These are phyloP conservation scores for Drosophila mauritiana DNA, from an alignment of 1,140 invertebrate genomes.

Conservation along the genomic window DNA sequence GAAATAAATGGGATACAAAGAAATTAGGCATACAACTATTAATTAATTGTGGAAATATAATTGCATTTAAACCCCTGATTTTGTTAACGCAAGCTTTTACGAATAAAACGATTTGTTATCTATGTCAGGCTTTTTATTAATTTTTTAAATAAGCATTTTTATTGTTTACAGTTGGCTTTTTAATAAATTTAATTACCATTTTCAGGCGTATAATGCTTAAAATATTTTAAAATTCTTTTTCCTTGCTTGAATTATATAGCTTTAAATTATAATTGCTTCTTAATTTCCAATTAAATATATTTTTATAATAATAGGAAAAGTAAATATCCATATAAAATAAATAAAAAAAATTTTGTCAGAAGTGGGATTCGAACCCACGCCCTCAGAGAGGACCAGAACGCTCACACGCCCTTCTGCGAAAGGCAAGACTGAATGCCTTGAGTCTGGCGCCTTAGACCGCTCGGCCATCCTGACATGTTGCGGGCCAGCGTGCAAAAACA, in stretches of 20 bases:
- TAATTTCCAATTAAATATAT: no score
- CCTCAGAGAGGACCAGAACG: slow-evolving; percentile 93
- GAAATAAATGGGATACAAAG: background rate
- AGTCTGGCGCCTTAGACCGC: slow-evolving; percentile 90
- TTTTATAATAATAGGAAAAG: background rate
- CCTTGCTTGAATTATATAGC: no score
- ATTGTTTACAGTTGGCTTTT: background rate
- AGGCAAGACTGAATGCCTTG: slow-evolving; percentile 84
- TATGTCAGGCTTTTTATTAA: background rate
- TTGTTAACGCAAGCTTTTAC: background rate
- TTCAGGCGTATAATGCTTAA: background rate
- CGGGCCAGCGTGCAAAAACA: slow-evolving; percentile 86
- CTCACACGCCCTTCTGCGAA: slow-evolving; percentile 83
- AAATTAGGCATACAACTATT: slow-evolving; percentile 3
- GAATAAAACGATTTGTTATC: background rate
- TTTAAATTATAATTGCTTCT: no score
- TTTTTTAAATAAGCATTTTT: no score
- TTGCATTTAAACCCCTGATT: background rate
- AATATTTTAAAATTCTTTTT: no score
- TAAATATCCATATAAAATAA: background rate
- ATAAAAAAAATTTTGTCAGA: slow-evolving; percentile 89
- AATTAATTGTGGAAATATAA: slow-evolving; percentile 7
- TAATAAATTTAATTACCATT: background rate
- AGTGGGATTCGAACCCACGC: slow-evolving; percentile 95
- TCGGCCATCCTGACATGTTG: slow-evolving; percentile 87